phyloP scores from a whole-genome alignment of 2,797 vertebrate genomes.

The Leptatherina wallacei region DNA sequence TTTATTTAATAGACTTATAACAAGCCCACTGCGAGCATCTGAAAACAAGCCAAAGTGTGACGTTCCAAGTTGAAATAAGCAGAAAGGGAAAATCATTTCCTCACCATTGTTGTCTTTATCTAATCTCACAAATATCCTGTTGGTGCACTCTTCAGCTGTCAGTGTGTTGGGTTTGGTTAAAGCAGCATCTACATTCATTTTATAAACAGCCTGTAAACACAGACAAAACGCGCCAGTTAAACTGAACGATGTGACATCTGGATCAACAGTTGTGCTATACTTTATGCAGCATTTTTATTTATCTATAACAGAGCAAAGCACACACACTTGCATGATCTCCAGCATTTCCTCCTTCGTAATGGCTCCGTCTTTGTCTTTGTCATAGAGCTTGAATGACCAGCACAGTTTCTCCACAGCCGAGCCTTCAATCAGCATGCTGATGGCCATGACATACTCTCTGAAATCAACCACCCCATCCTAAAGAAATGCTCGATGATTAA shows the following conservation, averaged over 20 bases:
- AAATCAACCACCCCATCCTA: conserved; percentile 80
- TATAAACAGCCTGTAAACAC: conserved; percentile 75
- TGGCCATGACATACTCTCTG: conserved; percentile 80
- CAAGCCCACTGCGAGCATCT: not conserved
- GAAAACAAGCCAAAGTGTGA: not conserved
- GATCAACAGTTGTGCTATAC: not conserved
- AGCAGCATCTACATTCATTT: conserved; percentile 79
- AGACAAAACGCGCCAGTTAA: conserved; percentile 7
- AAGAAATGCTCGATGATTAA: conserved; percentile 2
- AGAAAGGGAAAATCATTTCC: conserved; percentile 22
- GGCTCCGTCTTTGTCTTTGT: conserved; percentile 78
- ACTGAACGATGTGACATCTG: not conserved
- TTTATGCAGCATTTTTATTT: not conserved
- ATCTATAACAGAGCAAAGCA: not conserved
- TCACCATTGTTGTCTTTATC: conserved; percentile 86
- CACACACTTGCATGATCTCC: conserved; percentile 79
- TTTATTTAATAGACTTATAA: not conserved
- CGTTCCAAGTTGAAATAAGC: not conserved
- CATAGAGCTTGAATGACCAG: conserved; percentile 83
- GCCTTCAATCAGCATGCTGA: conserved; percentile 75
- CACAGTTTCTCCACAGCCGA: conserved; percentile 78
- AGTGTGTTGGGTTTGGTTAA: conserved; percentile 73
- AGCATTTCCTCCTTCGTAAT: conserved; percentile 79
- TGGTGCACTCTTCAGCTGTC: conserved; percentile 82
- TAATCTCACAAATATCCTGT: conserved; percentile 81